Conservation (phyloP, 2,113 vertebrate species). For the Tylochromis polylepis region DNA sequence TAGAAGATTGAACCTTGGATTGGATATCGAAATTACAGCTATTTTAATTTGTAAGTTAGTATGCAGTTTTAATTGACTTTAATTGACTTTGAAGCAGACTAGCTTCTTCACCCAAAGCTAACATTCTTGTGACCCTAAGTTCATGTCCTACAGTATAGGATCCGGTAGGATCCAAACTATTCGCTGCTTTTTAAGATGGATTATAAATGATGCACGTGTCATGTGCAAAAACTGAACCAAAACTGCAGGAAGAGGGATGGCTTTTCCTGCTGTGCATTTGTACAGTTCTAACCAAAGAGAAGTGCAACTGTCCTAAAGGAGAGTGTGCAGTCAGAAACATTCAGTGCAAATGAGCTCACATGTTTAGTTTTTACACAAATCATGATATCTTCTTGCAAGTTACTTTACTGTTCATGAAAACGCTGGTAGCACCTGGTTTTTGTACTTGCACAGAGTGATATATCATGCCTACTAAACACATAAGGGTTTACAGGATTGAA, state of each 20-base stretch:
- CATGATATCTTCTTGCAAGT: background rate
- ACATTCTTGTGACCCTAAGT: background rate
- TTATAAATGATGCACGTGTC: background rate
- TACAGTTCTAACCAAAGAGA: background rate
- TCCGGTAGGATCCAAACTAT: background rate
- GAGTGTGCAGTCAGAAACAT: background rate
- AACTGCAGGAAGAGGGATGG: background rate
- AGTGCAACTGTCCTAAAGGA: background rate
- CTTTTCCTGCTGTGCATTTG: background rate
- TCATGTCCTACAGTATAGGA: background rate
- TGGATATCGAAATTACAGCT: background rate
- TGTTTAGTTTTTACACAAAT: background rate
- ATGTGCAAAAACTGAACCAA: background rate
- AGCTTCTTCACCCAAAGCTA: background rate
- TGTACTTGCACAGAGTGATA: background rate
- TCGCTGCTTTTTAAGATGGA: background rate
- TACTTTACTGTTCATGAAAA: background rate
- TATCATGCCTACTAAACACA: background rate
- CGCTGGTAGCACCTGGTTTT: background rate
- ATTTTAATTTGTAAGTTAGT: background rate
- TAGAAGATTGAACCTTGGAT: background rate
- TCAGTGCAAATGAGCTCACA: background rate
- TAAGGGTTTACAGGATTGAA: background rate
- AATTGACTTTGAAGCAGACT: background rate
- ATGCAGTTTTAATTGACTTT: background rate